Base-by-base conservation (phyloP, 64 coral and sea anemone genomes). In the Catalaphyllia jardinei region DNA sequence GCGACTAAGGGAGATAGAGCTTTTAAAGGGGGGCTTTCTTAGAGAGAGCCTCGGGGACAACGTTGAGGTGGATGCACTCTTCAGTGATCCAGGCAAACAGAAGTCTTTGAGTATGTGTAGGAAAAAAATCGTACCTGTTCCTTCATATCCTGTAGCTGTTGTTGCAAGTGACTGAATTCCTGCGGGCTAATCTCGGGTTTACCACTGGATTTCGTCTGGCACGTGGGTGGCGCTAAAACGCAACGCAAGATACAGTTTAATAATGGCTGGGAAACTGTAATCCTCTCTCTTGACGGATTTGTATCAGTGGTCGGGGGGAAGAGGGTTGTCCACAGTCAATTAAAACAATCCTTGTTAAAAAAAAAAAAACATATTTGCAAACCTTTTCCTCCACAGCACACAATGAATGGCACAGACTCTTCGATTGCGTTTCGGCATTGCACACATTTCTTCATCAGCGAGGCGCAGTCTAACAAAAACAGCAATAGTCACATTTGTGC, bases 361-460 rank as follows among this genome's bases (percentile, higher is more conserved):
- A 5, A 9, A 19, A 62, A 42, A 20, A 29, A 5, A 9, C 8
- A 12, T 31, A 2, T n/a, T 22, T 19, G 62, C 87, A 39, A 62
- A 94, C 93, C 96, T 93, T 94, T 89, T 85, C 96, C 96, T 24
- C 96, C 96, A 85, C 96, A 98, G 54, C 96, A 98, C 4, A 98
- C 96, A 60, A 94, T 98, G 60, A 98, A 98, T 38, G 96, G 93
- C 6, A 98, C 65, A 55, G 77, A 89, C 74, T 95, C 93, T n/a
- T 87, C 83, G 29, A 98, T 98, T 29, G 74, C 59, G 49, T 89
- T 78, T 19, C 96, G 96, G 67, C 96, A 98, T 52, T 98, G 96
- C 8, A 98, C 89, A 79, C 96, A 98, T 74, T 95, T 98, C 79
- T 98, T 98, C 96, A 98, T 98, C 50, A 98, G 24, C 5, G 73